phyloP scores from a whole-genome alignment of 1,140 invertebrate genomes.

The Portunus trituberculatus region DNA sequence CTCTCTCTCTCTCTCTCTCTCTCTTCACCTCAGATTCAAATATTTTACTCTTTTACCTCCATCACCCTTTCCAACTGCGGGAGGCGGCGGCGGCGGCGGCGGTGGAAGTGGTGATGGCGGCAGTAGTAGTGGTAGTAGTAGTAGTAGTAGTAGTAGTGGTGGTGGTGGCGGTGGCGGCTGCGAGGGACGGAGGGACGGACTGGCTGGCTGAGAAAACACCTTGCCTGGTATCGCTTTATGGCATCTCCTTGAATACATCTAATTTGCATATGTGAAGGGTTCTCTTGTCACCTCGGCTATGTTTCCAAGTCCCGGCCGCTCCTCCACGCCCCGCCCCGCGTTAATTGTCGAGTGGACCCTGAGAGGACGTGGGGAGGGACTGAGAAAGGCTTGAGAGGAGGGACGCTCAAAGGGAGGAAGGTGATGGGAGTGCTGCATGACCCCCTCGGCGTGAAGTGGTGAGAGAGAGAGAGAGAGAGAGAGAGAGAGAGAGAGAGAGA shows the following conservation, averaged over 20 bases:
- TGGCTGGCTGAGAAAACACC: constrained; percentile 63
- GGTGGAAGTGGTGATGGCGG: too few species aligned
- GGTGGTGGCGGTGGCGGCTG: not conserved
- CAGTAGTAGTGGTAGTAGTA: too few species aligned
- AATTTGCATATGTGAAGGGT: constrained; percentile 74
- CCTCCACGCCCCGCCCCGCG: constrained; percentile 56
- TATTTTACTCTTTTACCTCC: not conserved
- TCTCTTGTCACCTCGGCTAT: constrained; percentile 71
- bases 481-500: constrained; percentile 6
- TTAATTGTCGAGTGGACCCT: constrained; percentile 70
- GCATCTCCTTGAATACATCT: constrained; percentile 67
- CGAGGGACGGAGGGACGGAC: not conserved
- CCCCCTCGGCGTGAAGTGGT: not conserved
- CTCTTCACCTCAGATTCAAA: too few species aligned
- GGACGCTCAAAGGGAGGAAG: not conserved
- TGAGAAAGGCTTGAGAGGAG: not conserved
- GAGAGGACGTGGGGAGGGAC: not conserved
- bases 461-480: not conserved
- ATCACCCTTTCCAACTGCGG: not conserved
- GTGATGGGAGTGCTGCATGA: not conserved
- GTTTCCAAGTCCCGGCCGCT: constrained; percentile 63
- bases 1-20: not conserved
- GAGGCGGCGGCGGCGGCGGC: not conserved
- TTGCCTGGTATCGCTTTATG: constrained; percentile 69
- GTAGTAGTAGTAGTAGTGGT: too few species aligned